Conservation (phyloP, 2,888 invertebrate species). For the Andrena bucephala region DNA sequence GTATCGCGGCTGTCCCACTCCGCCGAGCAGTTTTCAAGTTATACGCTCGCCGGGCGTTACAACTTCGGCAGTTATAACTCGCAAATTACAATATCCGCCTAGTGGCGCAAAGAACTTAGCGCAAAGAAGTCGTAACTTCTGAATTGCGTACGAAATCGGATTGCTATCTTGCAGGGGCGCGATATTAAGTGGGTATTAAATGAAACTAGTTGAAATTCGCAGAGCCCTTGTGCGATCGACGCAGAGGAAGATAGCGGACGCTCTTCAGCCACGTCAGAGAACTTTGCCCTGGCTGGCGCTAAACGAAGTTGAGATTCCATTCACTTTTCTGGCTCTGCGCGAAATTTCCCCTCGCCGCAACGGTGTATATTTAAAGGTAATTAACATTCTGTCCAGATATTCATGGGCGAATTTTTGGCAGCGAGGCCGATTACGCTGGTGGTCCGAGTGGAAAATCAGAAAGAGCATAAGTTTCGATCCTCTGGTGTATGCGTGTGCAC, state of each 20-base stretch:
- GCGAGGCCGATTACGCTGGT: constrained; percentile 96
- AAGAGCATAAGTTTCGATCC: constrained; percentile 94
- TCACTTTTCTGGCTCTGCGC: background rate
- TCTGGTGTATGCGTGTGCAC: constrained; percentile 97
- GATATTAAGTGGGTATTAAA: constrained; percentile 10
- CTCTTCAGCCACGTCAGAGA: constrained; percentile 60
- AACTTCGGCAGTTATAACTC: constrained; percentile 74
- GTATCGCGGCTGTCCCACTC: constrained; percentile 47
- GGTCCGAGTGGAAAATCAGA: constrained; percentile 91
- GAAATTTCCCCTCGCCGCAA: background rate
- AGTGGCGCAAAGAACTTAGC: constrained; percentile 45
- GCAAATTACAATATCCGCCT: constrained; percentile 67
- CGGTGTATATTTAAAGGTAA: background rate
- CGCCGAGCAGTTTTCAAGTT: constrained; percentile 60
- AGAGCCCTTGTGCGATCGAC: constrained; percentile 58
- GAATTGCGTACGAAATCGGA: constrained; percentile 27
- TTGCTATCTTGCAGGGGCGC: background rate
- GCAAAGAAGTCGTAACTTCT: constrained; percentile 60
- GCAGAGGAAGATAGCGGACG: constrained; percentile 63
- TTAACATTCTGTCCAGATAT: constrained; percentile 88
- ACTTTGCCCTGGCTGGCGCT: constrained; percentile 68
- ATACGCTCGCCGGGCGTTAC: constrained; percentile 52
- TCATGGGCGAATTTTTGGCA: constrained; percentile 97
- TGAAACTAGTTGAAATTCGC: constrained; percentile 50
- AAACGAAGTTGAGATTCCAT: constrained; percentile 65